Evolutionary conservation across 1,140 invertebrate genomes (phyloP).

Genomic region (Oedothorax gibbosus): DNA sequence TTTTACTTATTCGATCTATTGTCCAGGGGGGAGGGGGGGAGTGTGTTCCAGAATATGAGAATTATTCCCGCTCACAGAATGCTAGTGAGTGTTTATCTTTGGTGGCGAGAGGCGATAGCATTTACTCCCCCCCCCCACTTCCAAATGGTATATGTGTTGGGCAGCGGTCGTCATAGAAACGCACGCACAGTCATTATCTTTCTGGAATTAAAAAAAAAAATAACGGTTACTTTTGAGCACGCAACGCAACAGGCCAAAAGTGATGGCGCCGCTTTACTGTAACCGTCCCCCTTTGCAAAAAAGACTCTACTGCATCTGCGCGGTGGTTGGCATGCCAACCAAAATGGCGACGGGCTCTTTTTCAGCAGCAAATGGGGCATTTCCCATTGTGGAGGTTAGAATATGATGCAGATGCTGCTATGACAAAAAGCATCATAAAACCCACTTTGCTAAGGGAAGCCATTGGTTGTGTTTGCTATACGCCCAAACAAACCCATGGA

Average conservation of each 20-base stretch:
- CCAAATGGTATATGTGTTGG: conserved; percentile 36
- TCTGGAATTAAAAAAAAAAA: conserved; percentile 44
- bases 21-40: background rate
- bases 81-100: conserved; percentile 57
- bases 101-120: conserved; percentile 43
- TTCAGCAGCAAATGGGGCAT: conserved; percentile 18
- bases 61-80: conserved; percentile 39
- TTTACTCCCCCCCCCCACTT: background rate
- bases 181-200: conserved; percentile 57
- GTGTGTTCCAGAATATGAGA: conserved; percentile 30
- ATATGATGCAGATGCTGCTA: too few species aligned
- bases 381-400: conserved; percentile 8
- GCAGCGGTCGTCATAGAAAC: conserved; percentile 33
- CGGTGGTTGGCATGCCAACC: conserved; percentile 39
- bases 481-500: too few species aligned
- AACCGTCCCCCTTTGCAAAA: background rate
- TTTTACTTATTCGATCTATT: conserved; percentile 48
- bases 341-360: conserved; percentile 13
- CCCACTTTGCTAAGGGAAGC: too few species aligned
- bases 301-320: conserved; percentile 23
- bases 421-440: too few species aligned
- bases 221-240: conserved; percentile 16
- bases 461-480: too few species aligned
- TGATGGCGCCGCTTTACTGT: conserved; percentile 40
- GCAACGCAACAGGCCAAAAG: conserved; percentile 53